Percentiles rank a stretch among this genome's conserved stretches.
phyloP scores from a whole-genome alignment of 2,113 vertebrate genomes.

The Chaenocephalus aceratus region DNA sequence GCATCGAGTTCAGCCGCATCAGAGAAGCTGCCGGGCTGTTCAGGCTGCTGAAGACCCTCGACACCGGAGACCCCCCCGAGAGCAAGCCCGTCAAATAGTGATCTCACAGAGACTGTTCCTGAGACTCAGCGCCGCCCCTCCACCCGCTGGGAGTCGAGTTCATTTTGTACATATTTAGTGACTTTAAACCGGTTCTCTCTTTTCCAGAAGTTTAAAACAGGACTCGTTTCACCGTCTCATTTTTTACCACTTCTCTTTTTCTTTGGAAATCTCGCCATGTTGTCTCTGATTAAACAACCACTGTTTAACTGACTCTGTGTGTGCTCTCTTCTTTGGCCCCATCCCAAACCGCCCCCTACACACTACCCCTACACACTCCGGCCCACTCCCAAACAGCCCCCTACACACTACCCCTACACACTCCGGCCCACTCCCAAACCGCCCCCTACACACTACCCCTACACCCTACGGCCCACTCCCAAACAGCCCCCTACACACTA shows the following conservation, averaged over 20 bases:
- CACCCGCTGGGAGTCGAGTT: neutral
- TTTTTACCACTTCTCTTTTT: constrained; percentile 6
- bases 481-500: no score
- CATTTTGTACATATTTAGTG: constrained; percentile 45
- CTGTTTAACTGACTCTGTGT: neutral
- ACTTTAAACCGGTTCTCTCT: neutral
- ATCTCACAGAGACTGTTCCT: neutral
- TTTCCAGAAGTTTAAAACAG: neutral
- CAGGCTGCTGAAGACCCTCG: constrained; percentile 95
- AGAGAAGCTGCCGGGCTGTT: constrained; percentile 97
- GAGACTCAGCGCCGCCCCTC: no score
- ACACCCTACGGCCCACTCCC: no score
- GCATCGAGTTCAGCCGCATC: constrained; percentile 98
- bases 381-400: no score
- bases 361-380: no score
- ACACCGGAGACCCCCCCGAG: constrained; percentile 94
- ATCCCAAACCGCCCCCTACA: no score
- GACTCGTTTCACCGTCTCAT: constrained; percentile 1
- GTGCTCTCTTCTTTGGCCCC: neutral
- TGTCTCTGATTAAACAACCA: constrained; percentile 55
- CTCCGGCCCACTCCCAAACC: no score
- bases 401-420: no score
- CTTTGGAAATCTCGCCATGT: constrained; percentile 12
- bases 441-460: no score
- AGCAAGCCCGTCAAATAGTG: constrained; percentile 89